Base-by-base conservation (phyloP, 2,113 vertebrate genomes). In the Hypomesus transpacificus region DNA sequence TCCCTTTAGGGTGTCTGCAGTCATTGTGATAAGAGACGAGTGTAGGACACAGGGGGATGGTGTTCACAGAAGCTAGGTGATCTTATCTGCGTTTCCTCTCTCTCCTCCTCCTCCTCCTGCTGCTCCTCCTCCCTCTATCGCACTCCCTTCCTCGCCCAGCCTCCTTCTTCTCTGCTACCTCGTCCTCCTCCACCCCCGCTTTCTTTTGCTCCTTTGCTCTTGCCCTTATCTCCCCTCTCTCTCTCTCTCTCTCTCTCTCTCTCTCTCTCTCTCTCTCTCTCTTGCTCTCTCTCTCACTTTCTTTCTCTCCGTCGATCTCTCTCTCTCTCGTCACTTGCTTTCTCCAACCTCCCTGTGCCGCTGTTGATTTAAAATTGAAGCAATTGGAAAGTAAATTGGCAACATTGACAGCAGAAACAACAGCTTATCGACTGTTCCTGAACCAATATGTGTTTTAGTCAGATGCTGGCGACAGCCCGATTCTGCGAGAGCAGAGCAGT, bases 11-110 rank as follows among this genome's bases (percentile, higher is more conserved):
- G 87, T 88, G 90, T 92, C 90, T 92, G 92, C 89, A 85, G 81
- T 84, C 66, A 87, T 85, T 82, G 84, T 90, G 92, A 92, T 93
- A 93, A 92, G 90, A 87, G 80, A 78, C 80, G 61, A 90, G 89
- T 91, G 89, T 91, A 91, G 89, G 90, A 93, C 90, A 92, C 90
- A 89, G 83, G 88, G 87, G 91, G 89, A 91, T 88, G 90, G 82
- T 92, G 90, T 92, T 92, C 90, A 91, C 87, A 90, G 89, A 87
- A 87, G 87, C 90, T 87, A 86, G 87, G 81, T 85, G 91, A 93
- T 93, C 86, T 90, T 91, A 91, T 93, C 90, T 89, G n/a, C 22
- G 7, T 58, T 84, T 70, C 78, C 78, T 78, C 84, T 78, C 76
- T 46, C 31, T 58, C 66, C 28, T 68, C 64, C 52, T 54, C 53